Evolutionary conservation across 1,140 invertebrate genomes (phyloP), one percentile per base, ranked within the genome.

Genomic region (Platyscapa corneri): DNA sequence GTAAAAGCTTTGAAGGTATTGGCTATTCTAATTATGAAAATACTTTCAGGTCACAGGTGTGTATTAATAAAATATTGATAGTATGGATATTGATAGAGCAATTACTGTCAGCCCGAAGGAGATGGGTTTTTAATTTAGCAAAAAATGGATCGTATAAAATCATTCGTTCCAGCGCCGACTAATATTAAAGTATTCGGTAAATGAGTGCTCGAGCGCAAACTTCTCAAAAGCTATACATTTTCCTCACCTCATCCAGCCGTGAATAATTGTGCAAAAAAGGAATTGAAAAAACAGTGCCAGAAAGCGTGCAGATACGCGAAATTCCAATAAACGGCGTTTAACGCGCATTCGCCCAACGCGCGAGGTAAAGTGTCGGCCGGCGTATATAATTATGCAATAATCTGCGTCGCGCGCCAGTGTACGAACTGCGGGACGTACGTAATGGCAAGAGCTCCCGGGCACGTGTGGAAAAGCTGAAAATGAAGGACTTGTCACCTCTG

Each of bases 341-440:
- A 70, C 18, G 34, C n/a, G 16, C 14, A 37, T 12, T 64, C 32
- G 34, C 34, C 32, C 18, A 39, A 32, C 34, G 37, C 39, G 37
- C 70, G 23, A n/a, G 3, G 32, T 30, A 34, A 34, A 34, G 64
- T 67, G 64, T 67, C 67, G 10, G 32, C 6, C 42, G 0, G 46
- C 5, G 18, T 74, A 49, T 82, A 30, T 82, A 82, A 82, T 82
- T 82, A 82, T 23, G 67, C 80, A 53, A 81, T 72, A 72, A 53
- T 10, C 65, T 7, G 39, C 64, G 65, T 30, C 39, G 79, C 12
- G 14, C 56, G 42, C 39, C 39, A 34, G 14, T 7, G n/a, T 30
- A n/a, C 14, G 14, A 65, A 14, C 75, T 32, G 30, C 16, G 27
- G n/a, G n/a, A n/a, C 12, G 30, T 30, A 20, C 12, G 6, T 14